phyloP scores from a whole-genome alignment of 2,797 vertebrate genomes.

The Labeo calbasu region DNA sequence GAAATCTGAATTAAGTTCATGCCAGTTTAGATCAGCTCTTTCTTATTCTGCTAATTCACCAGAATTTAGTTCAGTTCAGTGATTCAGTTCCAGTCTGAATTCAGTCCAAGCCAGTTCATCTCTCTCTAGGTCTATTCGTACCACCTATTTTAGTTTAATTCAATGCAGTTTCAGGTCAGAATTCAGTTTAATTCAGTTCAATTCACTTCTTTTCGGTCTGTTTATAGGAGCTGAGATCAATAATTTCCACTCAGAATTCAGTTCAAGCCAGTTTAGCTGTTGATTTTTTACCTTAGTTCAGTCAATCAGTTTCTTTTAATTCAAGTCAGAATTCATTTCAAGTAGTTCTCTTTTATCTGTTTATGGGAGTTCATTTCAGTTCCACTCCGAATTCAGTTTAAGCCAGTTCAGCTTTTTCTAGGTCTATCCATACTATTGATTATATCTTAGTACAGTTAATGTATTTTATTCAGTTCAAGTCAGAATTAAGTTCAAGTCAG shows the following conservation, averaged over 20 bases:
- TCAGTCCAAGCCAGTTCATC: background rate
- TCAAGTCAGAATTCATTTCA: background rate
- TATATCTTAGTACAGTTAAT: background rate
- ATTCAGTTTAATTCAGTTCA: background rate
- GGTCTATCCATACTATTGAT: background rate
- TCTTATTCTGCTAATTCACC: background rate
- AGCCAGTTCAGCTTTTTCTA: background rate
- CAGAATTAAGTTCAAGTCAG: background rate
- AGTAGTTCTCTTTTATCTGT: background rate
- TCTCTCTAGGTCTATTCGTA: background rate
- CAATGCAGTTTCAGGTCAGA: background rate
- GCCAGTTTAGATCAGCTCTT: background rate
- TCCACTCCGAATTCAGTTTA: background rate
- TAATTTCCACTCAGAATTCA: background rate
- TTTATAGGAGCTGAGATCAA: background rate
- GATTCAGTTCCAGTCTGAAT: background rate
- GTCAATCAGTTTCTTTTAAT: background rate
- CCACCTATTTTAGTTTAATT: background rate
- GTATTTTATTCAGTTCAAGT: background rate
- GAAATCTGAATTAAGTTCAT: background rate
- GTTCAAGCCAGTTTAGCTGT: background rate
- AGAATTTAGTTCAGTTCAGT: background rate
- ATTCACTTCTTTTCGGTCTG: background rate
- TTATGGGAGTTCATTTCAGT: background rate
- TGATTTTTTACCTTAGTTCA: background rate